Evolutionary conservation across 2,888 invertebrate genomes (phyloP), one percentile per base, ranked within the genome.

Genomic region (Xestoiulus laeticollis): DNA sequence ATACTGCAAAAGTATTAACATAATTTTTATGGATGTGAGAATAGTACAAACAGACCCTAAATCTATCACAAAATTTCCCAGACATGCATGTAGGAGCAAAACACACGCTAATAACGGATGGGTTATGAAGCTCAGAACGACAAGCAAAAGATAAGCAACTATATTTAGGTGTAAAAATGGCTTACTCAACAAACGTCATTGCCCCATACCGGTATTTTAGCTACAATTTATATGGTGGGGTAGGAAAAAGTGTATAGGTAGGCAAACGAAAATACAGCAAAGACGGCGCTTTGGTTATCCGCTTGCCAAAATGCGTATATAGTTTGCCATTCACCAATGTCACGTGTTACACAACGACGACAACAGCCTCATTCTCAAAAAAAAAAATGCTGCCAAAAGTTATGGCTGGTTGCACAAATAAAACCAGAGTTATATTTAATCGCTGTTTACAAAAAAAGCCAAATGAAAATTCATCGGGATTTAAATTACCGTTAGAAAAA

Each of bases 241-340:
- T 59, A n/a, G 5, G n/a, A n/a, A 1, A 59, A 59, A 59, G 48
- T 59, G 19, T 59, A n/a, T 19, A 1, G n/a, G 53, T 59, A 59
- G n/a, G 53, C 53, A 59, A 59, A 59, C n/a, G 53, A 59, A 59
- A 59, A 59, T 59, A 59, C 53, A 59, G 53, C 53, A n/a, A 48
- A 6, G 48, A 48, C 48, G 48, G 48, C 48, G 14, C 53, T 59
- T 19, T n/a, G n/a, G 53, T 59, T 59, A 59, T 59, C 38, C 38
- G 53, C 6, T 59, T 59, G 53, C 53, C 53, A 59, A 59, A 59
- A 59, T n/a, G n/a, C 19, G n/a, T 6, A n/a, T 8, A 8, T 38
- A 38, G 38, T 38, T 38, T n/a, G 48, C 48, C 48, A 59, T 59
- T 59, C 53, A 59, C 19, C 53, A 59, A 19, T 59, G 53, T 59